Conservation (phyloP, 1,140 invertebrate genomes). For the Zaprionus capensis region DNA sequence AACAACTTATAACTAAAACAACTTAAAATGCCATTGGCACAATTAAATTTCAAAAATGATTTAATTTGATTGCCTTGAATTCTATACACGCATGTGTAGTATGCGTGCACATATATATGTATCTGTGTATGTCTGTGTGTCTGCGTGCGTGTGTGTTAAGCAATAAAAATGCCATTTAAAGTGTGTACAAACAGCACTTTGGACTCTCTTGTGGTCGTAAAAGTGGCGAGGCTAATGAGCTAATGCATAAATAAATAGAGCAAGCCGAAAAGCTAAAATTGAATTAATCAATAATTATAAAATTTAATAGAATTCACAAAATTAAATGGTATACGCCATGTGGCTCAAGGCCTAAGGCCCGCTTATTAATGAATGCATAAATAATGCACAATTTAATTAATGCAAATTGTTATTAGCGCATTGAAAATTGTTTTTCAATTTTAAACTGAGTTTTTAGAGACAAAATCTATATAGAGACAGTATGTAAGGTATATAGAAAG, state of each 20-base stretch:
- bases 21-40: conserved; percentile 41
- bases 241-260: conserved; percentile 32
- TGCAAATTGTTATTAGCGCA: not conserved
- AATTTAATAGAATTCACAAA: conserved; percentile 7
- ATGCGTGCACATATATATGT: no score
- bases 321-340: not conserved
- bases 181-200: not conserved
- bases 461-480: not conserved
- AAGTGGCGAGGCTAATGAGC: conserved; percentile 8
- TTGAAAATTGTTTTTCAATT: not conserved
- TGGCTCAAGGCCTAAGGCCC: not conserved
- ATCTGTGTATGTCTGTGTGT: not conserved
- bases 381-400: conserved; percentile 14
- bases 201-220: not conserved
- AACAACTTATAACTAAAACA: conserved; percentile 42
- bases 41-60: conserved; percentile 51
- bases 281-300: conserved; percentile 14
- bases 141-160: conserved; percentile 16
- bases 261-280: conserved; percentile 6
- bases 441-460: not conserved
- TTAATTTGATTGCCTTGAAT: conserved; percentile 31
- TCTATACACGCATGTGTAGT: not conserved
- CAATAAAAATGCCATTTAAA: conserved; percentile 43
- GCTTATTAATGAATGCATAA: conserved; percentile 6
- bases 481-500: not conserved